Conservation (phyloP, 2,888 invertebrate genomes). For the Peribatodes rhomboidaria region DNA sequence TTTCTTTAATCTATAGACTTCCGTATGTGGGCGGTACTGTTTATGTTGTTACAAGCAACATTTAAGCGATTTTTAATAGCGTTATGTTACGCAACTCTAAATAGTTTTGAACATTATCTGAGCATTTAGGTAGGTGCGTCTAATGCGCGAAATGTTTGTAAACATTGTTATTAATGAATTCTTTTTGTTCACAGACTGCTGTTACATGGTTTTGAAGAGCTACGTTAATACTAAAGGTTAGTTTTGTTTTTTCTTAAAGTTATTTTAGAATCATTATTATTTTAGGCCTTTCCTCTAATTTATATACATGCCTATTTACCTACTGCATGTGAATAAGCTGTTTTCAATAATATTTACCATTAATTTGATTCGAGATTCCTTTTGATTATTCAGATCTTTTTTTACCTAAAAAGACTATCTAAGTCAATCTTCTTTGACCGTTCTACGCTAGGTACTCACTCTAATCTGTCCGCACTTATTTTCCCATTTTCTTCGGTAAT, state of each 20-base stretch:
- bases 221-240: constrained; percentile 63
- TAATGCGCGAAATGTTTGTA: constrained; percentile 31
- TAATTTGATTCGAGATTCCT: too few relatives aligned
- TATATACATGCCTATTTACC: background rate
- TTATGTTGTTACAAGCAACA: constrained; percentile 48
- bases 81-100: constrained; percentile 32
- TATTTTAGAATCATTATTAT: background rate
- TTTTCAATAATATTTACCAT: background rate
- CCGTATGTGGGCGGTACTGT: constrained; percentile 58
- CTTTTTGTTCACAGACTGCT: constrained; percentile 61
- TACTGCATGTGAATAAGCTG: background rate
- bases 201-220: constrained; percentile 51
- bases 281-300: background rate
- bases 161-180: constrained; percentile 34
- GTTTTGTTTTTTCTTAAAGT: constrained; percentile 14
- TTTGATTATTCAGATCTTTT: too few relatives aligned
- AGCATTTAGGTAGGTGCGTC: constrained; percentile 22
- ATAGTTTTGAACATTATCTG: constrained; percentile 12
- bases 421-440: too few relatives aligned
- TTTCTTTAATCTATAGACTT: constrained; percentile 58
- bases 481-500: too few relatives aligned
- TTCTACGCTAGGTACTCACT: too few relatives aligned
- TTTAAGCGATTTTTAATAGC: constrained; percentile 48
- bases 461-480: too few relatives aligned
- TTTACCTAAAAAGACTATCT: too few relatives aligned